Evolutionary conservation across 2,888 invertebrate species (phyloP), one percentile per base, ranked within the genome.

Genomic region (Ophonus ardosiacus): DNA sequence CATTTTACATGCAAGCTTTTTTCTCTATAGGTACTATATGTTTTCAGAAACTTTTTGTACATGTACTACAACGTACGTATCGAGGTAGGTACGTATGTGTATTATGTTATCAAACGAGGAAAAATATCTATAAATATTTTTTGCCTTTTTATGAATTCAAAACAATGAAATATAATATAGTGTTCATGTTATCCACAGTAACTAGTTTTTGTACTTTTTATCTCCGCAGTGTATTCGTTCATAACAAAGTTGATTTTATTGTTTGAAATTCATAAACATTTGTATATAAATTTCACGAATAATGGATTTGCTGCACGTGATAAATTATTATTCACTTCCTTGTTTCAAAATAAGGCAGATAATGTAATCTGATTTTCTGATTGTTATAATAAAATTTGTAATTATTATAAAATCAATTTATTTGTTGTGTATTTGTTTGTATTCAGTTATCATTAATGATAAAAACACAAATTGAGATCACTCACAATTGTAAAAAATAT

Each of bases 211-310:
- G 13, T 63, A 24, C 24, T 63, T 63, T 63, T 63, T 24, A 63
- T 63, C 24, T 63, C 21, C 10, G 21, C 21, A 21, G 10, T 24
- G n/a, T 24, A 63, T 63, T 61, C 59, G 21, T 63, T 24, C 24
- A 63, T 24, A 63, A 63, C 21, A 24, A 63, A 63, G 63, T 63
- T 63, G 63, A 24, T 63, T 63, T 63, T 63, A 63, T 63, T 63
- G 63, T 63, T 63, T 24, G 24, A 63, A 63, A 17, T 59, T 59
- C 59, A 59, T 59, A 59, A 63, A 63, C 24, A 63, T 63, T 63
- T 31, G 24, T 31, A 24, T 21, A 63, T 31, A 63, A 31, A 31
- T 8, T 24, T 13, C 31, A 10, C 0, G 3, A 63, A 63, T 21
- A 63, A 63, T 24, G n/a, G 24, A 63, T 24, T 24, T 21, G 5